Percentiles rank a stretch among this genome's conserved stretches.
Conservation (phyloP, 92 coral and sea anemone species). For the Bergia puertoricense region DNA sequence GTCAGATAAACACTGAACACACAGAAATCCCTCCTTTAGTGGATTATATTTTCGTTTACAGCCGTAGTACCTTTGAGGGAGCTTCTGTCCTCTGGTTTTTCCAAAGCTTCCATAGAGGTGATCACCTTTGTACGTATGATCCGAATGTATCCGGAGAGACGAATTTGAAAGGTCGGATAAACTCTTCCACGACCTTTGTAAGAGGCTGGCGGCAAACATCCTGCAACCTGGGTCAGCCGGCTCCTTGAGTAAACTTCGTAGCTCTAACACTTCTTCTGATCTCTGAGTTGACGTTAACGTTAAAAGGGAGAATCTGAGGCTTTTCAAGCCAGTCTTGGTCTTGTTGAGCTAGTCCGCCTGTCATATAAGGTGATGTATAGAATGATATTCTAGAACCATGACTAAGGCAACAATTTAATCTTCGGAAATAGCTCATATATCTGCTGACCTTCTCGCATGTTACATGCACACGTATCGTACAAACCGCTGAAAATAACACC, state of each 20-base stretch:
- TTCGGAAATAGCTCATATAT: background rate
- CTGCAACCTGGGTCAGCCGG: background rate
- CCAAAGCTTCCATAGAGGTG: background rate
- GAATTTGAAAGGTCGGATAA: background rate
- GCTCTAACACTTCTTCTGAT: background rate
- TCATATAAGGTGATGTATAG: background rate
- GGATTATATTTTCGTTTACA: slow-evolving; percentile 24
- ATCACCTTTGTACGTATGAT: background rate
- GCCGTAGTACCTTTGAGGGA: slow-evolving; percentile 21
- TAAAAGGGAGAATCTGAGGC: background rate
- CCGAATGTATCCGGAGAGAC: background rate
- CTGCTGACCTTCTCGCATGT: no score
- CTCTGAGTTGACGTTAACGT: background rate
- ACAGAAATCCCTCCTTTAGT: slow-evolving; percentile 34
- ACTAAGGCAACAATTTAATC: background rate
- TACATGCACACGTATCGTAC: background rate
- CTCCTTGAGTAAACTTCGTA: background rate
- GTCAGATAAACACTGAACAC: slow-evolving; percentile 29
- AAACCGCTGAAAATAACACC: background rate
- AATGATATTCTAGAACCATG: background rate
- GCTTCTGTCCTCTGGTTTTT: background rate
- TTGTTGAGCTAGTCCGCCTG: background rate
- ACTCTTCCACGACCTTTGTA: slow-evolving; percentile 11
- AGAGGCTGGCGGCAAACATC: background rate
- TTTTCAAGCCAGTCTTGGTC: background rate